Base-by-base conservation (phyloP, 1,140 invertebrate species). In the Trachymyrmex cornetzi region DNA sequence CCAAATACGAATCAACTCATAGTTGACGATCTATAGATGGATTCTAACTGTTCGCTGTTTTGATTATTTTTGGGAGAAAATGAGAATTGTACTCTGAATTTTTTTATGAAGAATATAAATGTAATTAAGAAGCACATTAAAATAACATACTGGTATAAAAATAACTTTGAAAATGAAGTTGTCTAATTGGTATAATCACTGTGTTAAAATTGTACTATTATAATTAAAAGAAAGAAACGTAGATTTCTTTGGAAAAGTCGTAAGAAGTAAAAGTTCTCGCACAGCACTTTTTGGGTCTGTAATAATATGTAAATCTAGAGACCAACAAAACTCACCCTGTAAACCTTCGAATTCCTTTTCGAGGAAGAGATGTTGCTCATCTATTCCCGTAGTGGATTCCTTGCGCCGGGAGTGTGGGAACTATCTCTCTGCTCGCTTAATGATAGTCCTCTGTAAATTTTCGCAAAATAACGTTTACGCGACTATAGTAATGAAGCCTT, bases 241-340 rank as follows among this genome's bases (percentile, higher is more conserved):
- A 30, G 11, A 34, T 34, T 38, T 38, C 11, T 74, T 30, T 16
- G 27, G 7, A 66, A n/a, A 53, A 38, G 34, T 38, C 63, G 11
- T 64, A n/a, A 77, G 7, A 34, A 50, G 50, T 6, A 24, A 66
- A 1, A 14, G 5, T 38, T 66, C 1, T 79, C n/a, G 14, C 16
- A 7, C 24, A n/a, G 34, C 34, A 7, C 19, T 11, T 3, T 27
- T 30, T 1, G 19, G 38, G 53, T 2, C 53, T n/a, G 19, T 27
- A 67, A 67, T 19, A 14, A 3, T 3, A 63, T 44, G 38, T 44
- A 44, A 44, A 50, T 50, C 14, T 9, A 24, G 27, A 55, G 2
- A 66, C 6, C 9, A 69, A 9, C 14, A 11, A 48, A 61, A 81
- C 77, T 81, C 16, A 81, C 77, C 48, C 22, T 19, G 44, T 50